phyloP scores from a whole-genome alignment of 2,113 vertebrate genomes.

The Scytalopus superciliaris region DNA sequence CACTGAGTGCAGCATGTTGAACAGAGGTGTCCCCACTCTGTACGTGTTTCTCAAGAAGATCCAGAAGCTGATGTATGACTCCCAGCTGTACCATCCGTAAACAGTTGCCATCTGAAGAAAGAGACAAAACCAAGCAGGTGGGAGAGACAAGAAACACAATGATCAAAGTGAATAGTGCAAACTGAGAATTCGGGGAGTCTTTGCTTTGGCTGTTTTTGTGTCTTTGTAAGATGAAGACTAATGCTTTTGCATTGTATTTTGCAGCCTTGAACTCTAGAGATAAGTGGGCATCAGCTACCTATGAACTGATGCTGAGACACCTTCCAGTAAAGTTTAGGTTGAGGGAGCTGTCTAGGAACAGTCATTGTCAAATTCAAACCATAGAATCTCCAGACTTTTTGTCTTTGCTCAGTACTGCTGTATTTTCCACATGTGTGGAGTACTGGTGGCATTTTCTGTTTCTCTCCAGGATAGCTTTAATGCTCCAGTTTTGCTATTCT shows the following conservation, averaged over 20 bases:
- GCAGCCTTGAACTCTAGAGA: background rate
- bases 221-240: background rate
- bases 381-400: background rate
- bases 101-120: conserved; percentile 82
- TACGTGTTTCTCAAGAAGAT: conserved; percentile 81
- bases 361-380: background rate
- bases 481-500: background rate
- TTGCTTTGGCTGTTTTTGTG: background rate
- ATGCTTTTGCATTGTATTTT: background rate
- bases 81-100: conserved; percentile 84
- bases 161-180: background rate
- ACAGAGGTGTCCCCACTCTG: conserved; percentile 81
- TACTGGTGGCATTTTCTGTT: background rate
- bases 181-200: background rate
- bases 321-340: background rate
- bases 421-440: background rate
- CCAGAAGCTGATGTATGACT: conserved; percentile 83
- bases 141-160: background rate
- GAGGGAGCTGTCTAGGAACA: background rate
- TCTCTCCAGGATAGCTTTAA: background rate
- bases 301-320: background rate
- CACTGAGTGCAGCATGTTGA: conserved; percentile 86
- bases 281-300: background rate
- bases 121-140: background rate
- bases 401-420: background rate